Conservation (phyloP, 1,140 invertebrate genomes). For the Eupeodes corollae region DNA sequence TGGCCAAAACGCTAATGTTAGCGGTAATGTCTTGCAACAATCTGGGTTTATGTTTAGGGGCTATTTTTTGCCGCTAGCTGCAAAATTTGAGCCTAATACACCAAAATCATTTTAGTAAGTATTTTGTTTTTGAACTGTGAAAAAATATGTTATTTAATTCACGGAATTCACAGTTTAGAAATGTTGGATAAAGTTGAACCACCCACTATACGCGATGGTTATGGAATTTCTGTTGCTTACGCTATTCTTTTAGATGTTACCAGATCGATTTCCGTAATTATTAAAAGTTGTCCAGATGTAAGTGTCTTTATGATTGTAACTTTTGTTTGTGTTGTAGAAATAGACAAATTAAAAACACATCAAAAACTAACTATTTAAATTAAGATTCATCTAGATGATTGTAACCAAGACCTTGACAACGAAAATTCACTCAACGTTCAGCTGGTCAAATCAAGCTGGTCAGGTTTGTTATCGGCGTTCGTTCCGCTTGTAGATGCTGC, state of each 20-base stretch:
- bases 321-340: too few species aligned
- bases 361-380: too few species aligned
- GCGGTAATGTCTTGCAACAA: conserved; percentile 41
- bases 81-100: conserved; percentile 71
- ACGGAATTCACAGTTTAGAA: conserved; percentile 65
- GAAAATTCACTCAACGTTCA: conserved; percentile 52
- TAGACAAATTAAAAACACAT: too few species aligned
- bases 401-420: background rate
- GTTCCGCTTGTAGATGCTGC: conserved; percentile 88
- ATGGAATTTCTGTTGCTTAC: conserved; percentile 90
- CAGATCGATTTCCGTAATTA: conserved; percentile 50
- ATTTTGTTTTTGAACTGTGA: too few species aligned
- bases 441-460: conserved; percentile 91
- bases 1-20: background rate
- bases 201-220: conserved; percentile 85
- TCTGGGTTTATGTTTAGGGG: conserved; percentile 87
- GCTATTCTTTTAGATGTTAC: conserved; percentile 83
- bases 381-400: background rate
- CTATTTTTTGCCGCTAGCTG: conserved; percentile 79
- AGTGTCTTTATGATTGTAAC: too few species aligned
- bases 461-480: conserved; percentile 80
- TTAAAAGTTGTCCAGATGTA: conserved; percentile 25
- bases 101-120: conserved; percentile 82
- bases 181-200: conserved; percentile 91
- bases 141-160: too few species aligned